A percentile compares a stretch with the other conserved stretches of the same genome.
Conservation (phyloP, 1,140 invertebrate species). For the silkworm (Bombyx mori) region DNA sequence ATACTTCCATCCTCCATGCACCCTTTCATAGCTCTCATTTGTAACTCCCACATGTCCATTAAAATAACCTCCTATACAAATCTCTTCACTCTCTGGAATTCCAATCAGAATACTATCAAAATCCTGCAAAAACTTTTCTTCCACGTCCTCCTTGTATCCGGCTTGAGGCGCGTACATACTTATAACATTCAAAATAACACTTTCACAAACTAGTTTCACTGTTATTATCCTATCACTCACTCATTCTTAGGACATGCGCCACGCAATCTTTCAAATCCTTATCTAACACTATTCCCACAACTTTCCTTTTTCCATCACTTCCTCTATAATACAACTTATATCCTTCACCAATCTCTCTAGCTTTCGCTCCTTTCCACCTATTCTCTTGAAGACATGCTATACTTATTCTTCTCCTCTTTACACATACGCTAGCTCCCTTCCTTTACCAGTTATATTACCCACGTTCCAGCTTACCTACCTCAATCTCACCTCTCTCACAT, state of each 20-base stretch:
- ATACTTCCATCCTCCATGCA: constrained; percentile 15
- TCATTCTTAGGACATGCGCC: constrained; percentile 12
- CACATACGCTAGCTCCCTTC: too few relatives aligned
- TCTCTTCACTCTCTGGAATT: constrained; percentile 5
- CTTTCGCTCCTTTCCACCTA: constrained; percentile 19
- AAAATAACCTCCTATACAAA: constrained; percentile 15
- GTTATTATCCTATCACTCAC: constrained; percentile 17
- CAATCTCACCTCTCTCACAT: too few relatives aligned
- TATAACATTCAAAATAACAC: constrained; percentile 11
- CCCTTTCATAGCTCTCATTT: constrained; percentile 3
- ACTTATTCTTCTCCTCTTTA: too few relatives aligned
- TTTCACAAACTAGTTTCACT: constrained; percentile 13
- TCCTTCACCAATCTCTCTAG: constrained; percentile 16
- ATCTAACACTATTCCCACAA: constrained; percentile 14
- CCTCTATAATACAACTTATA: constrained; percentile 14
- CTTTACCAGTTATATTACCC: too few relatives aligned
- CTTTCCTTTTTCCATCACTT: constrained; percentile 4
- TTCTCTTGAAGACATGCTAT: constrained; percentile 21
- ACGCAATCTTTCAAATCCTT: constrained; percentile 13
- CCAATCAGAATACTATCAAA: constrained; percentile 4
- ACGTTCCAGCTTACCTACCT: too few relatives aligned
- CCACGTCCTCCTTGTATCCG: constrained; percentile 14
- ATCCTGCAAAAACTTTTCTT: constrained; percentile 9
- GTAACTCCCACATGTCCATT: constrained; percentile 19
- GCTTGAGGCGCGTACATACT: constrained; percentile 21